phyloP scores from a whole-genome alignment of 1,140 invertebrate species.

The Scaptomyza pallida region DNA sequence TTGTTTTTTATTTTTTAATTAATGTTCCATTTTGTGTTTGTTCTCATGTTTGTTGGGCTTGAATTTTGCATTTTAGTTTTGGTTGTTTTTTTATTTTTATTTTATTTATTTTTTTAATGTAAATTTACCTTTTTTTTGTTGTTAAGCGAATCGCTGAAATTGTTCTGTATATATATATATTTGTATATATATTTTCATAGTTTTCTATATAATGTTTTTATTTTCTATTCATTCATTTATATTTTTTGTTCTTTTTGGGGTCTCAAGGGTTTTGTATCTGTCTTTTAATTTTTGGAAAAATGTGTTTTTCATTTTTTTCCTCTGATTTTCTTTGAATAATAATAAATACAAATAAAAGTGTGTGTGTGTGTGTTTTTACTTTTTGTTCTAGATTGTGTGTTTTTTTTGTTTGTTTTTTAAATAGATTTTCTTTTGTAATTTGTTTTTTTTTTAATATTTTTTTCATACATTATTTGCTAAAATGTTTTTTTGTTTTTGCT shows the following conservation, averaged over 20 bases:
- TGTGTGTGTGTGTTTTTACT: conserved; percentile 12
- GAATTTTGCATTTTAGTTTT: conserved; percentile 61
- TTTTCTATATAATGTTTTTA: conserved; percentile 31
- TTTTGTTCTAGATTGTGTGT: conserved; percentile 20
- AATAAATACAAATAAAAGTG: conserved; percentile 52
- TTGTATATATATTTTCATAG: conserved; percentile 42
- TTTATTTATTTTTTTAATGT: conserved; percentile 51
- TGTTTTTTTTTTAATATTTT: conserved; percentile 14
- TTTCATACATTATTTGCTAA: conserved; percentile 57
- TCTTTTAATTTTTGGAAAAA: conserved; percentile 16
- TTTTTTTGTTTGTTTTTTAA: conserved; percentile 13
- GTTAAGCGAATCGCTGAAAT: conserved; percentile 73
- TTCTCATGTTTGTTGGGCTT: conserved; percentile 44
- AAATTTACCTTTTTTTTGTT: conserved; percentile 51
- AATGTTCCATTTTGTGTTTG: conserved; percentile 62
- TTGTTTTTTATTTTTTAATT: conserved; percentile 72
- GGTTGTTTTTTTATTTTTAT: conserved; percentile 8
- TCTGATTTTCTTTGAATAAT: conserved; percentile 8
- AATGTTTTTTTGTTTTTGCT: conserved; percentile 28
- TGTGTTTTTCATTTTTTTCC: neutral
- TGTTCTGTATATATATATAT: conserved; percentile 37
- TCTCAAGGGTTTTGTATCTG: too few species aligned
- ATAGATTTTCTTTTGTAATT: conserved; percentile 40
- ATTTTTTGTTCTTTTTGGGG: conserved; percentile 8
- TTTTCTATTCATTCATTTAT: conserved; percentile 31